Base-by-base conservation (phyloP, 2,113 vertebrate genomes). In the Nycticorax nycticorax region DNA sequence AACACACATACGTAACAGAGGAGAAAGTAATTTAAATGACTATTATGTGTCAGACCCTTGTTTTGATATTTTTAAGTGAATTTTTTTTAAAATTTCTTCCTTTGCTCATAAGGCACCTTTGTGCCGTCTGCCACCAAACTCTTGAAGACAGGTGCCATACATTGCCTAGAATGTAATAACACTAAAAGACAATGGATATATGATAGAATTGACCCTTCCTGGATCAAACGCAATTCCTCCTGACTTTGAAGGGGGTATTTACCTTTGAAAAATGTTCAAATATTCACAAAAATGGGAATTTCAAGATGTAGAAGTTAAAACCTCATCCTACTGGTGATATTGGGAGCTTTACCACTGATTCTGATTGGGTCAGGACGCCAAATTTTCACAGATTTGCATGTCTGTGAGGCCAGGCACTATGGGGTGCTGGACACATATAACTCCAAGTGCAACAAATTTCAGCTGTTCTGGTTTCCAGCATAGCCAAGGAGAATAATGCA, bases 291-390 rank as follows among this genome's bases (percentile, higher is more conserved):
- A 77, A 91, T 14, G 18, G 24, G 3, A 73, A 77, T 50, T 83
- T 7, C 26, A 74, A 85, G 28, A 28, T 13, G 14, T 16, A 59
- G n/a, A 80, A 76, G 26, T n/a, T 33, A 80, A 93, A 90, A 62
- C 3, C 8, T 68, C 2, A 0, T 50, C 21, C 22, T 33, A 19
- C 3, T 33, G 50, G 75, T 68, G 21, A 60, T 27, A 50, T 0
- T 60, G 28, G 26, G 23, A 60, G 14, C 16, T 56, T 53, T 82
- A 22, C 23, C 17, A 35, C 12, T 14, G 11, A 55, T 60, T 75
- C 35, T 64, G 26, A 43, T 30, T 9, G 18, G 8, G 11, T 63
- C 10, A 78, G 18, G 30, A 74, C n/a, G n/a, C n/a, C n/a, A n/a
- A n/a, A n/a, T n/a, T 79, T 89, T 82, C 57, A 67, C 9, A n/a